Evolutionary conservation across 1,140 invertebrate genomes (phyloP), one percentile per base, ranked within the genome.

Genomic region (Hirudo medicinalis): DNA sequence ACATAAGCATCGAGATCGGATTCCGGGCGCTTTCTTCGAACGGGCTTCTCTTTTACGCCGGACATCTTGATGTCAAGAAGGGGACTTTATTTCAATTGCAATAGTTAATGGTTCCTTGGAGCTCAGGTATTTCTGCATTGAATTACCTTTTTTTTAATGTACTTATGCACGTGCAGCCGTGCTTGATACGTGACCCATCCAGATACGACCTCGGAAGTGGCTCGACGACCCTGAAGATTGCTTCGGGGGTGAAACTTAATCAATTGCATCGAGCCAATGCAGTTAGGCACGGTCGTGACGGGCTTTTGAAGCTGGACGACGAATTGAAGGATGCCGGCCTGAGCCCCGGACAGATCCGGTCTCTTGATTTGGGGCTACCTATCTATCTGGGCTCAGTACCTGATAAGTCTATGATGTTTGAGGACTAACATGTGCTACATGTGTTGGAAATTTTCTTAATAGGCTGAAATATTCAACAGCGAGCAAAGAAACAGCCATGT

Each of bases 151-250:
- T 25, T 15, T 63, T 1, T 25, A 60, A 25, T 63, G 9, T 57
- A 57, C 32, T 25, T 22, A 63, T 63, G 57, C 57, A 11, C 13
- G 8, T 22, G 20, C 15, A 22, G 57, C 57, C 11, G n/a, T n/a
- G n/a, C n/a, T 32, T 15, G 13, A 49, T 15, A 49, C 13, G 15
- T 49, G 15, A 49, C 43, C 43, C 43, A 27, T 20, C 22, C 75
- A 86, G 89, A 75, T 94, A 91, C 82, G 91, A 94, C 82, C 85
- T 93, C 27, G 91, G 91, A 22, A 90, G 90, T 79, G 91, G 92
- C 20, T 85, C 88, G 2, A 89, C 91, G 53, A 80, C 89, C 22
- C 83, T 94, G 27, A 86, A 85, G 25, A 92, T 90, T 3, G 79
- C 86, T 0, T 87, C 91, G 76, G 87, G 86, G 76, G 85, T 94